Conservation (phyloP, 2,113 vertebrate species). For the Heteronetta atricapilla region DNA sequence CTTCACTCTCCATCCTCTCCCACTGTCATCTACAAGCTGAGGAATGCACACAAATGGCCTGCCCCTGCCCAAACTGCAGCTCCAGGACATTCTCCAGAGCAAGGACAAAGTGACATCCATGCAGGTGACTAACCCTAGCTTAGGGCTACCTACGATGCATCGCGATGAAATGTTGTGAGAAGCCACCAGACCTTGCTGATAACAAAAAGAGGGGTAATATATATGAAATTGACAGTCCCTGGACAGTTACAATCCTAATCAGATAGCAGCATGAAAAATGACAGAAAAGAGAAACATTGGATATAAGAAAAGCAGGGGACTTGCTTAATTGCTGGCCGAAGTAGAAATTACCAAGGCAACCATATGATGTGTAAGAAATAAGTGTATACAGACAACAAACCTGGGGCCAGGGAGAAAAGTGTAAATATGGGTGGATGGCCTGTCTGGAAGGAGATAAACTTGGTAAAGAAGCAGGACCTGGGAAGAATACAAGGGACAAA, state of each 20-base stretch:
- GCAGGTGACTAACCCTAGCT: background rate
- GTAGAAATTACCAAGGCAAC: background rate
- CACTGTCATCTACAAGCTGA: background rate
- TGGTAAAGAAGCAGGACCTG: background rate
- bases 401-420: background rate
- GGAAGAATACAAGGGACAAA: background rate
- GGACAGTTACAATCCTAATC: background rate
- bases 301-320: background rate
- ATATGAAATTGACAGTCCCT: background rate
- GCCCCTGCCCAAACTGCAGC: background rate
- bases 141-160: background rate
- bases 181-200: background rate
- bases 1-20: background rate
- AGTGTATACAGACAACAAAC: background rate
- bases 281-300: background rate
- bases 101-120: background rate
- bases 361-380: background rate
- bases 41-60: background rate
- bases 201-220: background rate
- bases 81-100: background rate
- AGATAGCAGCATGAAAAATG: background rate
- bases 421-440: background rate
- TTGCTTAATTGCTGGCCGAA: background rate
- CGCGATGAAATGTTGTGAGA: background rate
- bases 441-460: background rate